phyloP scores from a whole-genome alignment of 2,888 invertebrate genomes.

The Carabus problematicus region DNA sequence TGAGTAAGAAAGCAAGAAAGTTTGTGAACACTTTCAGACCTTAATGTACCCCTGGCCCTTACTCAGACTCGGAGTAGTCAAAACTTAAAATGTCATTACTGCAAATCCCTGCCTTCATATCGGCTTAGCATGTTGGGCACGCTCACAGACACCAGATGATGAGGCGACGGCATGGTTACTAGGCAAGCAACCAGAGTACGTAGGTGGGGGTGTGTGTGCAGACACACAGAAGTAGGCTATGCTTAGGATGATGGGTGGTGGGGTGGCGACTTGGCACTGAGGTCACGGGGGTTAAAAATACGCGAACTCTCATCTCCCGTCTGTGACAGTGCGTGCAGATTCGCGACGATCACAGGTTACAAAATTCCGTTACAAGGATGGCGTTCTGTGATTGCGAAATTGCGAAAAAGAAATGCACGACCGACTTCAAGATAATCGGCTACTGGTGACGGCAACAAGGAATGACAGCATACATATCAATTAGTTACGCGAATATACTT shows the following conservation, averaged over 20 bases:
- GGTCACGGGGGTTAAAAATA: too few species aligned
- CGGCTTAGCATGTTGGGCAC: constrained; percentile 53
- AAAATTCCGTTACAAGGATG: too few species aligned
- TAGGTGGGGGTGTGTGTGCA: too few species aligned
- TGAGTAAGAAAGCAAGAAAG: constrained; percentile 22
- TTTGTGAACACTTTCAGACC: constrained; percentile 30
- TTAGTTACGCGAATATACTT: neutral
- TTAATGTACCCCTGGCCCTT: constrained; percentile 44
- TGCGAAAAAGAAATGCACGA: constrained; percentile 18
- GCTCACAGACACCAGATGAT: constrained; percentile 45
- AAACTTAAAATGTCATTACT: constrained; percentile 54
- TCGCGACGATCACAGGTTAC: too few species aligned
- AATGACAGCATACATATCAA: constrained; percentile 2
- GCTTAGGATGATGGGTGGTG: too few species aligned
- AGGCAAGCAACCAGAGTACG: too few species aligned
- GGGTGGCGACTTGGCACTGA: too few species aligned
- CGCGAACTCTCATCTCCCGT: too few species aligned
- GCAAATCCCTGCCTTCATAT: constrained; percentile 51
- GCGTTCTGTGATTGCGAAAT: constrained; percentile 8
- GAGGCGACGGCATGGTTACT: neutral
- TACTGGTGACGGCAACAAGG: neutral
- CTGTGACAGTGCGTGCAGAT: too few species aligned
- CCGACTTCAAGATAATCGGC: constrained; percentile 2
- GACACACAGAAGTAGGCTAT: too few species aligned
- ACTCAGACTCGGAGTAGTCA: constrained; percentile 49